Percentiles rank a stretch among this genome's conserved stretches.
These are phyloP conservation scores for Macaria liturata DNA, from an alignment of 2,888 invertebrate species.

Conservation along the genomic window DNA sequence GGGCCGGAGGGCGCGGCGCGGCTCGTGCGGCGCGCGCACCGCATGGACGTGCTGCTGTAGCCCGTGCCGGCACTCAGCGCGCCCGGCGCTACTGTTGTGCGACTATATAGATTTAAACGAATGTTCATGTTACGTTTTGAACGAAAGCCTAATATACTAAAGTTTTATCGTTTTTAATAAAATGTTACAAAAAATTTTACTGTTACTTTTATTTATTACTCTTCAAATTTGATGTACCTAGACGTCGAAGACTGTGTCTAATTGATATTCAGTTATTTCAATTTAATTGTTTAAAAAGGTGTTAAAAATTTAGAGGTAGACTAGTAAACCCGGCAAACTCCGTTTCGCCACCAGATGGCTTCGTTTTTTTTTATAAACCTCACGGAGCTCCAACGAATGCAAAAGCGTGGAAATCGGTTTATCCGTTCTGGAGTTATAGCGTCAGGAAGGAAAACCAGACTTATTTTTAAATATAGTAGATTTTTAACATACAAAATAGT, in stretches of 20 bases:
- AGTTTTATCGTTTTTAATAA: constrained; percentile 78
- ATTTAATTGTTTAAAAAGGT: no score
- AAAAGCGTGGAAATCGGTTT: no score
- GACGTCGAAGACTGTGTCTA: not conserved
- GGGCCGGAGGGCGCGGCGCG: constrained; percentile 44
- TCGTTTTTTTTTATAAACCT: no score
- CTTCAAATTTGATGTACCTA: not conserved
- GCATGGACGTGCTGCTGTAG: constrained; percentile 76
- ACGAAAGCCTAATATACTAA: constrained; percentile 59
- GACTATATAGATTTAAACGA: constrained; percentile 36
- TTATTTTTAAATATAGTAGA: no score
- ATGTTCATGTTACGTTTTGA: constrained; percentile 65
- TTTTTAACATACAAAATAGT: no score
- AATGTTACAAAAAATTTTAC: constrained; percentile 47
- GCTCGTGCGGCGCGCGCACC: constrained; percentile 70
- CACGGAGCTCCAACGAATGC: no score
- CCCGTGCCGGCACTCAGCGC: constrained; percentile 12
- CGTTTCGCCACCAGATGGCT: no score
- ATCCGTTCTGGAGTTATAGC: no score
- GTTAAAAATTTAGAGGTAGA: no score
- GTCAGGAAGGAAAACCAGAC: no score
- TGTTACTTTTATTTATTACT: not conserved
- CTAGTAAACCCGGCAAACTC: no score
- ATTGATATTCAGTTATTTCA: no score
- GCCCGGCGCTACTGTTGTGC: constrained; percentile 40